These are phyloP conservation scores for Euplexia lucipara DNA, from an alignment of 2,888 invertebrate species.

Conservation along the genomic window DNA sequence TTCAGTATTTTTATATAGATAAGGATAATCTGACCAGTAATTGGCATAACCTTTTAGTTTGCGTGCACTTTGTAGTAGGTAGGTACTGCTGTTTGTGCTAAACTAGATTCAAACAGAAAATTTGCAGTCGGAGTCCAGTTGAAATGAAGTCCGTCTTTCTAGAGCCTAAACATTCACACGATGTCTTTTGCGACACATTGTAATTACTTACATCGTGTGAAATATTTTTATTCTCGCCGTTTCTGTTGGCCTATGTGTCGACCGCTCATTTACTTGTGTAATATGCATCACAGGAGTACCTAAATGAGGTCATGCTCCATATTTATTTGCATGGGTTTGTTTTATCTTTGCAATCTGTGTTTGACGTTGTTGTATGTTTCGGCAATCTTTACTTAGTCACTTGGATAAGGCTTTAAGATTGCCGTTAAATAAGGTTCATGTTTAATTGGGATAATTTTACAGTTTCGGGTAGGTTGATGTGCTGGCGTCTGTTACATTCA, in stretches of 20 bases:
- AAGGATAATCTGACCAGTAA: too few species aligned
- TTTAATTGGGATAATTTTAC: too few species aligned
- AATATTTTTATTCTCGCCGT: slow-evolving; percentile 12
- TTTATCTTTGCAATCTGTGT: slow-evolving; percentile 26
- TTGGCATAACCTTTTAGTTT: too few species aligned
- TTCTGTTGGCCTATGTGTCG: slow-evolving; percentile 7
- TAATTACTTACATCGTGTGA: slow-evolving; percentile 38
- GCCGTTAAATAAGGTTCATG: neutral
- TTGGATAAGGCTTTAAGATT: neutral
- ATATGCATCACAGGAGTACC: neutral
- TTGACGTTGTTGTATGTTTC: slow-evolving; percentile 15
- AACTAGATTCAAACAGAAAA: too few species aligned
- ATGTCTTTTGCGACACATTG: slow-evolving; percentile 31
- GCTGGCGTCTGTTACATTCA: too few species aligned
- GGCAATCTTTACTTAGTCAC: slow-evolving; percentile 24
- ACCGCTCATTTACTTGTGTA: neutral
- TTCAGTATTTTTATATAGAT: too few species aligned
- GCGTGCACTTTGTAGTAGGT: too few species aligned
- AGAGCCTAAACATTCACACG: slow-evolving; percentile 48
- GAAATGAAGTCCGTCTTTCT: too few species aligned
- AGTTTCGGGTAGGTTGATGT: too few species aligned
- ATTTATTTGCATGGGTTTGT: slow-evolving; percentile 39
- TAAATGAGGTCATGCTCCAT: slow-evolving; percentile 17
- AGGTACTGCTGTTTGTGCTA: too few species aligned
- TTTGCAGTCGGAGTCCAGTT: too few species aligned